Evolutionary conservation across 1,140 invertebrate genomes (phyloP).

Genomic region (Adelges cooleyi): DNA sequence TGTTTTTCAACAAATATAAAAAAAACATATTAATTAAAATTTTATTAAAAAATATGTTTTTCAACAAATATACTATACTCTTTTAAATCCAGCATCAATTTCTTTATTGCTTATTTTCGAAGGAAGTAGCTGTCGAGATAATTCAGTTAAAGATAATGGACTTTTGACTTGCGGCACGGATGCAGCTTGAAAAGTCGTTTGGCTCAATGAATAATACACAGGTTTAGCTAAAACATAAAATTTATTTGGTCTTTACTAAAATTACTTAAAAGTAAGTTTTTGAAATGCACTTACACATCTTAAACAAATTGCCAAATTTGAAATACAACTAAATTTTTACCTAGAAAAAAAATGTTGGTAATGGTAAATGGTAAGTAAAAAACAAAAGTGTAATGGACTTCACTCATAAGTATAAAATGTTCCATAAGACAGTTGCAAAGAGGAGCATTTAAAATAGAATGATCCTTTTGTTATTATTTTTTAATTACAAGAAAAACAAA

Average conservation of each 20-base stretch:
- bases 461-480: too few species aligned
- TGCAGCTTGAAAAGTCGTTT: not conserved
- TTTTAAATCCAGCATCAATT: conserved; percentile 5
- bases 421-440: too few species aligned
- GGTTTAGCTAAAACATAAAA: not conserved
- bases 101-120: conserved; percentile 1
- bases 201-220: not conserved
- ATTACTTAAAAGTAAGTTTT: not conserved
- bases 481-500: too few species aligned
- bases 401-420: too few species aligned
- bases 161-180: not conserved
- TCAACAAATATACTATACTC: not conserved
- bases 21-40: not conserved
- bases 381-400: too few species aligned
- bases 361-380: too few species aligned
- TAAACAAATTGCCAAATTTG: too few species aligned
- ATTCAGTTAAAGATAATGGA: not conserved
- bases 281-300: conserved; percentile 11
- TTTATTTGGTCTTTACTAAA: too few species aligned
- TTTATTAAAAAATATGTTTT: not conserved
- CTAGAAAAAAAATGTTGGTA: too few species aligned
- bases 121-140: not conserved
- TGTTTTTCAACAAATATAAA: not conserved
- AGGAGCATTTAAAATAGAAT: too few species aligned
- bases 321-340: too few species aligned